Percentiles rank a stretch among this genome's conserved stretches.
phyloP scores from a whole-genome alignment of 2,113 vertebrate species.

The Tonatia bakeri region DNA sequence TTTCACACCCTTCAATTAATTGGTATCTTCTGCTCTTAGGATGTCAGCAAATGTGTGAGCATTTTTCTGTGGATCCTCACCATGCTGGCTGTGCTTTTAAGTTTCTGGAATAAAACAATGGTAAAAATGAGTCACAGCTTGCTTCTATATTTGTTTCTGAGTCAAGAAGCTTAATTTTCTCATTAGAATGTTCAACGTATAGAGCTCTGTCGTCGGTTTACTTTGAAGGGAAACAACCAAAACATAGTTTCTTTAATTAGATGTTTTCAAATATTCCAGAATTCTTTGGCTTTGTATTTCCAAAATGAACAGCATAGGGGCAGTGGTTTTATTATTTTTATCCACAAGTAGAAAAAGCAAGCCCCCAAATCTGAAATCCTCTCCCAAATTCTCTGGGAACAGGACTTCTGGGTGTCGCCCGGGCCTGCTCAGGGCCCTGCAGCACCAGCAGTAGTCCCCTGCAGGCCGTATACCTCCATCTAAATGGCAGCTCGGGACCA shows the following conservation, averaged over 20 bases:
- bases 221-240: slow-evolving; percentile 30
- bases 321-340: background rate
- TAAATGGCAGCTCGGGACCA: background rate
- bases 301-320: background rate
- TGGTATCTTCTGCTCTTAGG: slow-evolving; percentile 21
- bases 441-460: background rate
- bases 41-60: background rate
- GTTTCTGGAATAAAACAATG: slow-evolving; percentile 31
- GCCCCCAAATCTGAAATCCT: background rate
- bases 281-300: slow-evolving; percentile 25
- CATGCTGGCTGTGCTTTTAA: background rate
- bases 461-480: background rate
- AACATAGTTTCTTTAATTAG: slow-evolving; percentile 22
- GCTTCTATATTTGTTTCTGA: slow-evolving; percentile 55
- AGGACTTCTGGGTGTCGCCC: background rate
- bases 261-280: slow-evolving; percentile 14
- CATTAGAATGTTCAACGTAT: background rate
- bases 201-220: background rate
- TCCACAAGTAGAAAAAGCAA: background rate
- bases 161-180: slow-evolving; percentile 21
- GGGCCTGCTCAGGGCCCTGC: background rate
- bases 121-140: slow-evolving; percentile 45
- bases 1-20: slow-evolving; percentile 40
- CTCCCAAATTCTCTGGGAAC: background rate
- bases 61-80: slow-evolving; percentile 14